phyloP scores from a whole-genome alignment of 2,888 invertebrate genomes.

The Euclidia mi region DNA sequence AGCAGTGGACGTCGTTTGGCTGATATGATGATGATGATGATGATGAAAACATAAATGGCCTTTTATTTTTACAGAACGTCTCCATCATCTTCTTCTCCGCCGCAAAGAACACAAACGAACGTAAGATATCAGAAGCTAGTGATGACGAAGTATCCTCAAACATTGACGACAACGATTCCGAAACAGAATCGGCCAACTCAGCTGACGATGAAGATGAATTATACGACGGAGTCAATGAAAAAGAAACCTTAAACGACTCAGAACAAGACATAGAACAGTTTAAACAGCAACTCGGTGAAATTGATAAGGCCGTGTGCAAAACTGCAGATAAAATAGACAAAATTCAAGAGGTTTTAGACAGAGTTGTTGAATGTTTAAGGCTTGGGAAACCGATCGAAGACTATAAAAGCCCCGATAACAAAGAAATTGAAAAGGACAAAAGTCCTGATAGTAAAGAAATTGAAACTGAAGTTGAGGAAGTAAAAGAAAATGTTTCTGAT shows the following conservation, averaged over 20 bases:
- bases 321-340: slow-evolving; percentile 89
- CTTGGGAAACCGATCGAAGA: slow-evolving; percentile 76
- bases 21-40: too few species aligned
- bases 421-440: slow-evolving; percentile 14
- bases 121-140: slow-evolving; percentile 80
- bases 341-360: slow-evolving; percentile 87
- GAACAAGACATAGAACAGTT: slow-evolving; percentile 84
- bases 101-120: slow-evolving; percentile 89
- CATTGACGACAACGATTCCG: slow-evolving; percentile 61
- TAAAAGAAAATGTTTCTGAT: slow-evolving; percentile 39
- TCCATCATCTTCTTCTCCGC: slow-evolving; percentile 98
- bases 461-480: slow-evolving; percentile 17
- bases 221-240: slow-evolving; percentile 63
- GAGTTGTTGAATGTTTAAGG: slow-evolving; percentile 77
- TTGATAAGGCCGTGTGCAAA: slow-evolving; percentile 87
- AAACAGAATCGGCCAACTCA: slow-evolving; percentile 75
- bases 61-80: slow-evolving; percentile 91
- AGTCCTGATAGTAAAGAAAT: too few species aligned
- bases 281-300: slow-evolving; percentile 85
- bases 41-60: too few species aligned
- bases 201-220: slow-evolving; percentile 54
- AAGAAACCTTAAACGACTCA: slow-evolving; percentile 68
- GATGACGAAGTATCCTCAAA: slow-evolving; percentile 50
- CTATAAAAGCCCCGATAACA: slow-evolving; percentile 38
- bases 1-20: too few species aligned